Evolutionary conservation across 2,113 vertebrate species (phyloP), one percentile per base, ranked within the genome.

Genomic region (Muscicapa adusta): DNA sequence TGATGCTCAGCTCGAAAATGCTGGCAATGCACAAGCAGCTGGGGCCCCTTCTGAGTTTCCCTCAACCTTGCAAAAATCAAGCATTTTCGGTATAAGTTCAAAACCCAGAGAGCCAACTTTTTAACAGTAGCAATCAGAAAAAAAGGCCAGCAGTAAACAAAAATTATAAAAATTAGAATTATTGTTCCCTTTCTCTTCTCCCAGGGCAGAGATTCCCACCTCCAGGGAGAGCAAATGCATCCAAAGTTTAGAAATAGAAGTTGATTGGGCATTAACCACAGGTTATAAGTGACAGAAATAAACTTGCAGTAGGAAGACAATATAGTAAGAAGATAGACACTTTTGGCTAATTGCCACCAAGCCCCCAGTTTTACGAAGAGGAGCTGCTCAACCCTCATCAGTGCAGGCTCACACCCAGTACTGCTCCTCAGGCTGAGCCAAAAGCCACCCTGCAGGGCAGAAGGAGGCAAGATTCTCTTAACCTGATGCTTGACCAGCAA

Each of bases 371-470:
- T 50, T 1, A 0, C 5, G 18, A 62, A 85, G 78, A 65, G 11
- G 31, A 76, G 43, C 18, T 0, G 0, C 26, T 68, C 26, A 18
- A 1, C 2, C 57, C 15, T n/a, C 3, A 6, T 9, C 23, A 45
- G 57, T 17, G 16, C 54, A 73, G 24, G 26, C 12, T 71, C 51
- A 51, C 3, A 29, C 4, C 8, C 31, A 77, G 54, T 0, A 2
- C 25, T 2, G 0, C 10, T 76, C 25, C 25, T 63, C 29, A 33
- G 34, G 25, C 15, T 42, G 23, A 73, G 47, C 26, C 28, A 63
- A 84, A 80, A 63, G 31, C 25, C 36, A 38, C 9, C 1, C 4
- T 14, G 42, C 38, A 79, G 13, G 29, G 33, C 11, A 67, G 48
- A 43, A 63, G 40, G 10, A 81, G 31, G 9, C 19, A 61, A 85